Conservation (phyloP, 2,888 invertebrate genomes). For the Auanema freiburgensis region DNA sequence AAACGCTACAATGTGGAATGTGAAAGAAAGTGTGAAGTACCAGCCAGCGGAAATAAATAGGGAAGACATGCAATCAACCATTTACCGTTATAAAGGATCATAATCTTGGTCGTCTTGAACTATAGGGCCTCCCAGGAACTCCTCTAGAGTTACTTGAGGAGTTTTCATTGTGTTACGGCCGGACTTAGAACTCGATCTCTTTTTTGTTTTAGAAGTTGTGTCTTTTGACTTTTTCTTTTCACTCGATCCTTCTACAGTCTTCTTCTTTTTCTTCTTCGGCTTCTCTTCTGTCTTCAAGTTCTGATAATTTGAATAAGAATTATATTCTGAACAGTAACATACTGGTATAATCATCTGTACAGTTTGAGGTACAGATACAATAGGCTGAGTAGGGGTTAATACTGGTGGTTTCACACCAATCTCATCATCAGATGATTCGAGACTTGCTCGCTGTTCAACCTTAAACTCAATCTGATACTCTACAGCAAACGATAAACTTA, state of each 20-base stretch:
- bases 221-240: too few species aligned
- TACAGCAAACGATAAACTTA: too few species aligned
- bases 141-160: conserved; percentile 14
- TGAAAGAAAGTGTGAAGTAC: too few species aligned
- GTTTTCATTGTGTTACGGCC: too few species aligned
- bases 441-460: too few species aligned
- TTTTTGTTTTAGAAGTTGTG: too few species aligned
- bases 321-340: not conserved
- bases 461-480: too few species aligned
- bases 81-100: conserved; percentile 14
- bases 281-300: conserved; percentile 11
- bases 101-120: conserved; percentile 9
- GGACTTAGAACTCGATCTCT: too few species aligned
- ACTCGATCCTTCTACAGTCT: not conserved
- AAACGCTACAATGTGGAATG: too few species aligned
- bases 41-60: too few species aligned
- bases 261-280: conserved; percentile 18
- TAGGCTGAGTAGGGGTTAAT: not conserved
- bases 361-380: not conserved
- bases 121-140: conserved; percentile 15
- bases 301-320: conserved; percentile 4
- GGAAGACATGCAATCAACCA: too few species aligned
- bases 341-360: not conserved
- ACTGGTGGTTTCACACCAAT: conserved; percentile 21
- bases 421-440: conserved; percentile 27